Base-by-base conservation (phyloP, 2,888 invertebrate species). In the Cerceris ruficornis region DNA sequence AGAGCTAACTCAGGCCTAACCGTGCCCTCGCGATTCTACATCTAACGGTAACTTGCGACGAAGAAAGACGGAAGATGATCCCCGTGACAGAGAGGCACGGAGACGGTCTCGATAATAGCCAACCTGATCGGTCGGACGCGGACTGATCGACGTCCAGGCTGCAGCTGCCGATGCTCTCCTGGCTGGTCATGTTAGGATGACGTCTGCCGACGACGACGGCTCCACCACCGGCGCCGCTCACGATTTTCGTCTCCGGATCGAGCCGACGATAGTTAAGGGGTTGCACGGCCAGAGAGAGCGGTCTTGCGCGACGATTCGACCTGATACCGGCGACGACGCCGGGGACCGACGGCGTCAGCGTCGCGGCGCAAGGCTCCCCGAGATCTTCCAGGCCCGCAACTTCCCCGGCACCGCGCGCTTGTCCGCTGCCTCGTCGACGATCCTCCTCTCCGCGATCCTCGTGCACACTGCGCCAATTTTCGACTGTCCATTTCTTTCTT, bases 141-240 rank as follows among this genome's bases (percentile, higher is more conserved):
- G 92, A 92, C 55, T 95, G 96, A 90, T 97, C 97, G 92, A 96
- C 96, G 93, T 97, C 97, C 90, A 97, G 93, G 86, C 97, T 97
- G 93, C 97, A 97, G 93, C 96, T 96, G 88, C 97, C 97, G 89
- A 97, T 97, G 71, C 97, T 97, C 93, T 97, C 97, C 93, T 92
- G 92, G 86, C 92, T 92, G 72, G 92, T 92, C 92, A 92, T 92
- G 86, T 89, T 90, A 13, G 86, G 86, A 77, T 83, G 88, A 17
- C 76, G 76, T 8, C 73, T 66, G 64, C 65, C 39, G 72, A 58
- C 74, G 74, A 69, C 55, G 72, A 58, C 74, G 74, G 66, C 55
- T 28, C 28, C 28, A 28, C 28, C 28, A 28, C 28, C 28, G 28
- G 28, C 28, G 81, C 50, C 28, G 73, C 15, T 74, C 46, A 70